Base-by-base conservation (phyloP, 2,888 invertebrate species). In the Trisateles emortualis region DNA sequence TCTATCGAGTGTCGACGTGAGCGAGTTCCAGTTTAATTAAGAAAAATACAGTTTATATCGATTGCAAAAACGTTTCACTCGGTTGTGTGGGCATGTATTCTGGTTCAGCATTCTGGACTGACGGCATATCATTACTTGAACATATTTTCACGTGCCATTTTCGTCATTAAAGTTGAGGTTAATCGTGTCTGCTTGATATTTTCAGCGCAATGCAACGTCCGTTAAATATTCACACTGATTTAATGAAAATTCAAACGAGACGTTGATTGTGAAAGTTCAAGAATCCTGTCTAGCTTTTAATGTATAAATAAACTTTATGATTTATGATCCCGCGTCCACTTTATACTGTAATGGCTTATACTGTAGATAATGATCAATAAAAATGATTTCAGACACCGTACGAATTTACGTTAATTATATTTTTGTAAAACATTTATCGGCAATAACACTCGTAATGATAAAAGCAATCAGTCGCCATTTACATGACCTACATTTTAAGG, bases 251-350 rank as follows among this genome's bases (percentile, higher is more conserved):
- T 68, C 71, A 76, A 76, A 75, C 75, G 64, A 74, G 53, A 72
- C 59, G 54, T 68, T 52, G 71, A 79, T 73, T 59, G 72, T 71
- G 68, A 71, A 71, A 68, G 72, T 11, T 9, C 40, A 24, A 26
- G 63, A 76, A 74, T 84, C 82, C 86, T 81, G 79, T 83, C 81
- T 86, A 84, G 77, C 72, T 72, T 74, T 83, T 80, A 77, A 82
- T 76, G 65, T 77, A 68, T 67, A 72, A 68, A 81, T 79, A 74
- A 64, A 78, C 74, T 78, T 79, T 77, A 79, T 79, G 73, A 82
- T 83, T 79, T 78, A 76, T 64, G 64, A 70, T 68, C 52, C 64
- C 64, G 60, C 59, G 59, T 66, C 65, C 69, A 69, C 70, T 72
- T 74, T 76, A 69, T 72, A 71, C 63, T 53, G 68, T 46, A 46